Evolutionary conservation across 2,888 invertebrate species (phyloP).

Genomic region (Allacma fusca): DNA sequence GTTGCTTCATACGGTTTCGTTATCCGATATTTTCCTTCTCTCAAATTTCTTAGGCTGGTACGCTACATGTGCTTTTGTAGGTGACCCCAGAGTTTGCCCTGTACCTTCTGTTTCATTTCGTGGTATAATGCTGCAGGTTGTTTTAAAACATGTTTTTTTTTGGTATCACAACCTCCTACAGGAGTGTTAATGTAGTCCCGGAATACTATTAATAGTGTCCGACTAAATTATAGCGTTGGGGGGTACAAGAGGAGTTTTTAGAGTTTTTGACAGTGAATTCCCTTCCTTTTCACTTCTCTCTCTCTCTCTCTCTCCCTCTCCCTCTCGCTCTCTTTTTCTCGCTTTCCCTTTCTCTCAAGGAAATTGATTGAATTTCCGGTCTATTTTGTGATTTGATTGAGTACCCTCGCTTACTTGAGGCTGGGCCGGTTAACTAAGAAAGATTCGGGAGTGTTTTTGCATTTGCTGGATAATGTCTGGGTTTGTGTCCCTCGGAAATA

Average conservation of each 20-base stretch:
- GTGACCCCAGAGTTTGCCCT: not conserved
- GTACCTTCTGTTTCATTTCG: not conserved
- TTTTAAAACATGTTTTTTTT: not conserved
- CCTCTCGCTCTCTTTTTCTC: too few species aligned
- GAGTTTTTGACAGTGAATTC: not conserved
- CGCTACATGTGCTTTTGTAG: not conserved
- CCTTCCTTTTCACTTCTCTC: not conserved
- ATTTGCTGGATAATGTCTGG: not conserved
- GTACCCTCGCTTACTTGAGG: not conserved
- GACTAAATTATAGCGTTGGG: not conserved
- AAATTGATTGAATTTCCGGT: constrained; percentile 21
- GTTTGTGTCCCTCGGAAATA: not conserved
- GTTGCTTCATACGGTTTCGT: constrained; percentile 25
- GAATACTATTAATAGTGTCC: too few species aligned
- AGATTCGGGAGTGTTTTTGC: not conserved
- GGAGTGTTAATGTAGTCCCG: too few species aligned
- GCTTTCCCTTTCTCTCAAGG: not conserved
- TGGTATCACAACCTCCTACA: too few species aligned
- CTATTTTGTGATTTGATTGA: not conserved
- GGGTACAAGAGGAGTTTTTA: not conserved
- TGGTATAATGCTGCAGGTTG: not conserved
- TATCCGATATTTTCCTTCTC: constrained; percentile 30
- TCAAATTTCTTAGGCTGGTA: not conserved
- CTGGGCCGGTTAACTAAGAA: too few species aligned
- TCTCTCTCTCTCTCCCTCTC: not conserved